phyloP scores from a whole-genome alignment of 2,113 vertebrate genomes.

The Limanda limanda region DNA sequence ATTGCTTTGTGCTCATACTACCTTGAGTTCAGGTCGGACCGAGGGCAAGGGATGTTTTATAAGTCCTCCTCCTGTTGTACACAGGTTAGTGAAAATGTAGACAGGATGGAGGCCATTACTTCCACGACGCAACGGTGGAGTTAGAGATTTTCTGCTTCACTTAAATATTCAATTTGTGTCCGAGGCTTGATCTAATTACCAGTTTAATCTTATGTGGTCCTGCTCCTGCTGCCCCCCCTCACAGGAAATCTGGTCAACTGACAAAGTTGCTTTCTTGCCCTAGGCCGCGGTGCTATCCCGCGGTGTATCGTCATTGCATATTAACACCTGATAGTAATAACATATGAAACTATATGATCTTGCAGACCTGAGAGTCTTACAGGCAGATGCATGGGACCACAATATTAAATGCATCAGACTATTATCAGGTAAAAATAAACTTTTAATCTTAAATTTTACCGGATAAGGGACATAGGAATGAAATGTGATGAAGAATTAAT shows the following conservation, averaged over 20 bases:
- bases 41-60: conserved; percentile 66
- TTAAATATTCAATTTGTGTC: conserved; percentile 56
- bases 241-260: not conserved
- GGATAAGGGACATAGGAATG: too few species aligned
- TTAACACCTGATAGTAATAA: too few species aligned
- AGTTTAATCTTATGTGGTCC: conserved; percentile 23
- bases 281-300: not conserved
- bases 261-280: conserved; percentile 1
- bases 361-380: not conserved
- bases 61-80: conserved; percentile 65
- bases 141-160: conserved; percentile 49
- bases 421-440: too few species aligned
- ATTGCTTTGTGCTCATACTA: conserved; percentile 67
- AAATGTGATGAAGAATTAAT: too few species aligned
- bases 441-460: too few species aligned
- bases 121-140: conserved; percentile 12
- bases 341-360: not conserved
- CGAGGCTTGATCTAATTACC: conserved; percentile 24
- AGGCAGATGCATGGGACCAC: not conserved
- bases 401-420: too few species aligned
- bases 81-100: conserved; percentile 57
- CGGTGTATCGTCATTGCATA: not conserved
- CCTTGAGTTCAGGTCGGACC: conserved; percentile 60
- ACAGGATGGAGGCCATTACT: conserved; percentile 65
- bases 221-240: not conserved